Evolutionary conservation across 2,797 vertebrate species (phyloP), one percentile per base, ranked within the genome.

Genomic region (Graptemys geographica): DNA sequence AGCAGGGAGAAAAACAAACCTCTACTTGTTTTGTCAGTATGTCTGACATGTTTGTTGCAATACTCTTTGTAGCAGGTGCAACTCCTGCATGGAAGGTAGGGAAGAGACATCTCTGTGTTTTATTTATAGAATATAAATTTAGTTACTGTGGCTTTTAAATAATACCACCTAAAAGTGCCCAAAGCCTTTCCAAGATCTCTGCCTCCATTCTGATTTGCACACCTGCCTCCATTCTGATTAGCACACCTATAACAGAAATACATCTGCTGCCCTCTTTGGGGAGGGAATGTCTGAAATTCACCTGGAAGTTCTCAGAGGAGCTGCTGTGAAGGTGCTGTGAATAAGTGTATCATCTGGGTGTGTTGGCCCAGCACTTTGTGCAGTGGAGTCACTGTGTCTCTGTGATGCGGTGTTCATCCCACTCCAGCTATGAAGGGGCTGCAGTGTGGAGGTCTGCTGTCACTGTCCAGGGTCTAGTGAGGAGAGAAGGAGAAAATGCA

Each of bases 91-190:
- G 86, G 76, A 92, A 74, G 87, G 92, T 82, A 87, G 88, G 81
- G 81, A 89, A 92, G 69, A 62, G 92, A 87, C 56, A 15, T 49
- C 65, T 76, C 57, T 80, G 44, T 90, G 47, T 81, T 93, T 51
- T 95, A 94, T 95, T 96, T 96, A 95, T 84, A 95, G 91, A 91
- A 87, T 47, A 79, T 92, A 94, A 94, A 92, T 86, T 96, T 97
- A 89, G 65, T 95, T 94, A 85, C 51, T 92, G 83, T 81, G 86
- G 83, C 85, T 91, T 92, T 96, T 87, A 88, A 57, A 90, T 92
- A 93, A 85, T 91, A 21, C 93, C 27, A 81, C 88, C 27, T 93
- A 90, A 91, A 94, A 84, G 88, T 95, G 53, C n/a, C 57, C 28
- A 56, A 16, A 95, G 57, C 83, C 94, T 13, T 91, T 91, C 72